Evolutionary conservation across 2,888 invertebrate species (phyloP).

Genomic region (Archaeoteleia sp.): DNA sequence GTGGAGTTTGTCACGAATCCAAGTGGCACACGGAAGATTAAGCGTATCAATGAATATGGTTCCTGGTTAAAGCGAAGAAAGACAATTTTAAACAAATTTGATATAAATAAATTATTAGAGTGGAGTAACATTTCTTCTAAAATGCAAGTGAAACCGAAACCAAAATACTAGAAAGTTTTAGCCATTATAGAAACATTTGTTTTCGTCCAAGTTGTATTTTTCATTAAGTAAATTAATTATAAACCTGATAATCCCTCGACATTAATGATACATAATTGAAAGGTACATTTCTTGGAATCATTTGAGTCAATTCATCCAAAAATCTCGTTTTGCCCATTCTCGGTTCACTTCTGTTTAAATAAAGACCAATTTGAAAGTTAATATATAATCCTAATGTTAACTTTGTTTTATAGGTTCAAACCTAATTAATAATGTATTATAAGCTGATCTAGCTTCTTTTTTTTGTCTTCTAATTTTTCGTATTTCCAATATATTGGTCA

Average conservation of each 20-base stretch:
- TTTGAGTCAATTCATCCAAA: slow-evolving; percentile 77
- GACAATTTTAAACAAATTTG: too few species aligned
- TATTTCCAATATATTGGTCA: slow-evolving; percentile 52
- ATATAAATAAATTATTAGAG: too few species aligned
- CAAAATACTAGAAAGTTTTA: too few species aligned
- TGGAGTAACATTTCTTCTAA: too few species aligned
- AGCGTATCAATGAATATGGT: slow-evolving; percentile 73
- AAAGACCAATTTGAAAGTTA: not conserved
- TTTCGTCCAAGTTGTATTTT: too few species aligned
- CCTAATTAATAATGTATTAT: slow-evolving; percentile 64
- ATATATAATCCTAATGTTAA: not conserved
- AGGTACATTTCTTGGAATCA: slow-evolving; percentile 72
- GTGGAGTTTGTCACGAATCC: slow-evolving; percentile 67
- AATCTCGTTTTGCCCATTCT: slow-evolving; percentile 80
- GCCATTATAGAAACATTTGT: too few species aligned
- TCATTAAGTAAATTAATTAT: slow-evolving; percentile 13
- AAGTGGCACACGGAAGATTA: slow-evolving; percentile 74
- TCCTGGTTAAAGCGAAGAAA: slow-evolving; percentile 63
- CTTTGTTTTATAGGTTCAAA: slow-evolving; percentile 21
- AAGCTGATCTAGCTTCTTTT: slow-evolving; percentile 30
- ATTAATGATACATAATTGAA: slow-evolving; percentile 71
- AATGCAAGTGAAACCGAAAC: too few species aligned
- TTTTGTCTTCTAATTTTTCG: slow-evolving; percentile 25
- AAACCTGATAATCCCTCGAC: slow-evolving; percentile 70
- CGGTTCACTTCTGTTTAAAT: slow-evolving; percentile 76